phyloP scores from a whole-genome alignment of 1,140 invertebrate genomes.

The Drosophila kanapiae region DNA sequence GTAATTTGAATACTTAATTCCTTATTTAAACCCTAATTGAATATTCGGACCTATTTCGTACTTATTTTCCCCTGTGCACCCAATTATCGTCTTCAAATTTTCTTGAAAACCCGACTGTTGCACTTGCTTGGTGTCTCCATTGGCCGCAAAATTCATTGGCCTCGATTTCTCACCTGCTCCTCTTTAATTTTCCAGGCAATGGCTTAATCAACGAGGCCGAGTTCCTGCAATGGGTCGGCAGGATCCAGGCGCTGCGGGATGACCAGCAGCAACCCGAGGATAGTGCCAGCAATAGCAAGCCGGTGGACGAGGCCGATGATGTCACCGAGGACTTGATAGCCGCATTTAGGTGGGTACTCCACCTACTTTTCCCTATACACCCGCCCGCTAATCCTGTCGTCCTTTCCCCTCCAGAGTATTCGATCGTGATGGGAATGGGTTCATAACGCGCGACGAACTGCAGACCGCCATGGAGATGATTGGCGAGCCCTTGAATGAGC shows the following conservation, averaged over 20 bases:
- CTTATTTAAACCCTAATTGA: too few relatives aligned
- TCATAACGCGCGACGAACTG: constrained; percentile 91
- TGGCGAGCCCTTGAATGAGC: constrained; percentile 90
- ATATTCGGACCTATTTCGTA: not conserved
- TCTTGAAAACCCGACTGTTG: constrained; percentile 12
- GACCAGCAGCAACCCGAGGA: constrained; percentile 85
- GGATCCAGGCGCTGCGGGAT: constrained; percentile 89
- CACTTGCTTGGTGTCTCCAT: not conserved
- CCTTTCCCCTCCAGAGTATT: constrained; percentile 87
- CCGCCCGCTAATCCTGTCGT: not conserved
- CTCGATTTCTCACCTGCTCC: constrained; percentile 11
- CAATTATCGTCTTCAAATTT: constrained; percentile 3
- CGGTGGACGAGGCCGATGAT: constrained; percentile 87
- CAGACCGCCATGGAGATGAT: constrained; percentile 92
- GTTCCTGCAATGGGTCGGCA: constrained; percentile 90
- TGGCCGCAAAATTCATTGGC: constrained; percentile 12
- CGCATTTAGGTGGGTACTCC: constrained; percentile 88
- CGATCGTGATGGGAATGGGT: constrained; percentile 91
- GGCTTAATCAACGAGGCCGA: constrained; percentile 90
- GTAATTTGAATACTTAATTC: too few relatives aligned
- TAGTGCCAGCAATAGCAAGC: constrained; percentile 82
- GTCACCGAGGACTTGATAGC: constrained; percentile 90
- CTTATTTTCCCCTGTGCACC: not conserved
- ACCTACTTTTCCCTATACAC: not conserved
- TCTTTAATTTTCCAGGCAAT: constrained; percentile 86